phyloP scores from a whole-genome alignment of 2,113 vertebrate genomes.

The Orcinus orca region DNA sequence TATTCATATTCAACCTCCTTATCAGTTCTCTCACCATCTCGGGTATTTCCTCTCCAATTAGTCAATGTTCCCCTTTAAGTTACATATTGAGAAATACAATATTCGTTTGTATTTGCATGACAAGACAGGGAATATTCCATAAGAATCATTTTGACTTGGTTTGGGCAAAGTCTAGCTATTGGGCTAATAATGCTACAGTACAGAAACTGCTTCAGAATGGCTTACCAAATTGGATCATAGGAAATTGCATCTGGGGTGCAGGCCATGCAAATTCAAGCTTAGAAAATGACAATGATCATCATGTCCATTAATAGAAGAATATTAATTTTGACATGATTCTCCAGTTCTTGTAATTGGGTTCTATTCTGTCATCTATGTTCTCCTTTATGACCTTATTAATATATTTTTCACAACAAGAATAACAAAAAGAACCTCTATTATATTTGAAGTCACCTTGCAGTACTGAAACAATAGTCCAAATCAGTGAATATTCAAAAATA shows the following conservation, averaged over 20 bases:
- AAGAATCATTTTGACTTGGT: not conserved
- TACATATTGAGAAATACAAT: not conserved
- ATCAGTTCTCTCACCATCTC: not conserved
- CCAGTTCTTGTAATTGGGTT: constrained; percentile 5
- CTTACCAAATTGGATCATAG: not conserved
- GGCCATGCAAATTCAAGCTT: not conserved
- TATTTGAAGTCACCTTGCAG: constrained; percentile 19
- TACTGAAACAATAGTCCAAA: not conserved
- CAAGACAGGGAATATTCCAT: not conserved
- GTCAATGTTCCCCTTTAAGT: not conserved
- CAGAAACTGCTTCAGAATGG: not conserved
- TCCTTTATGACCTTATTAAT: constrained; percentile 17
- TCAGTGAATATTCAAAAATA: not conserved
- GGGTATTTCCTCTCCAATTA: not conserved
- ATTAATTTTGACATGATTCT: constrained; percentile 55
- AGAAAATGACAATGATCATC: constrained; percentile 25
- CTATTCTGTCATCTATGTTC: not conserved
- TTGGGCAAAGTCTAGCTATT: not conserved
- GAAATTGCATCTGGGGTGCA: not conserved
- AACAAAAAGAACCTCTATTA: not conserved
- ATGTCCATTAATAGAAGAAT: constrained; percentile 9
- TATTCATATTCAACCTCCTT: not conserved
- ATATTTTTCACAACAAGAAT: not conserved
- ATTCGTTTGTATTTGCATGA: not conserved
- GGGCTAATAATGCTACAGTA: not conserved